Conservation (phyloP, 1,140 invertebrate species). For the Heliothis subflexa region DNA sequence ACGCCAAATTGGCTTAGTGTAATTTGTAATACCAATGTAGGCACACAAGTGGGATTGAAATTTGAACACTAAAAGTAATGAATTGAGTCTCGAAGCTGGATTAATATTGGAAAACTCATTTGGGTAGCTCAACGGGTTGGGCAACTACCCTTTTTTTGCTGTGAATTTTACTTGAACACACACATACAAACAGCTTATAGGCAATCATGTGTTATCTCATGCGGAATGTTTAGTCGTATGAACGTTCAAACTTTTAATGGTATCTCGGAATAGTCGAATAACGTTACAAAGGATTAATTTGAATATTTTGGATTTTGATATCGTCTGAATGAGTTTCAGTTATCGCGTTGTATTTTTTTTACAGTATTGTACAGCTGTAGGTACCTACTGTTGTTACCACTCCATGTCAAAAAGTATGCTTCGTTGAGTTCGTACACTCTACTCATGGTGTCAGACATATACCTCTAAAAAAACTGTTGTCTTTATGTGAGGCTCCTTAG, state of each 20-base stretch:
- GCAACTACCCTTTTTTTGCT: background rate
- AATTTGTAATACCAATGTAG: background rate
- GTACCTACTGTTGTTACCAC: background rate
- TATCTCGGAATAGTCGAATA: no score
- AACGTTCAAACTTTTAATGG: no score
- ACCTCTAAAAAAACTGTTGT: no score
- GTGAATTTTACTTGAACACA: conserved; percentile 2
- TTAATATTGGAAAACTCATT: conserved; percentile 24
- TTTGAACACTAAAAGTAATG: conserved; percentile 25
- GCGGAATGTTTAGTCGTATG: background rate
- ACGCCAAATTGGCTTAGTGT: background rate
- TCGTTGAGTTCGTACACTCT: no score
- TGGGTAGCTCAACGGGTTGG: background rate
- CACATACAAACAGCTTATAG: conserved; percentile 15
- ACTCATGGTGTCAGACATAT: no score
- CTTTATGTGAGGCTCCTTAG: no score
- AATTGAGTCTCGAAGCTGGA: conserved; percentile 5
- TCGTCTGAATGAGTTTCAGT: no score
- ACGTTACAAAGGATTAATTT: no score
- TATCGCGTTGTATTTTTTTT: background rate
- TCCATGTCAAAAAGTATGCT: no score
- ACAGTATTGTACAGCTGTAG: background rate
- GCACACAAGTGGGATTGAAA: background rate
- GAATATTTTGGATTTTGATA: no score
- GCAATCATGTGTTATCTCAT: conserved; percentile 15